Percentiles rank a stretch among this genome's conserved stretches.
Evolutionary conservation across 1,140 invertebrate species (phyloP).

Genomic region (Drosophila truncata): DNA sequence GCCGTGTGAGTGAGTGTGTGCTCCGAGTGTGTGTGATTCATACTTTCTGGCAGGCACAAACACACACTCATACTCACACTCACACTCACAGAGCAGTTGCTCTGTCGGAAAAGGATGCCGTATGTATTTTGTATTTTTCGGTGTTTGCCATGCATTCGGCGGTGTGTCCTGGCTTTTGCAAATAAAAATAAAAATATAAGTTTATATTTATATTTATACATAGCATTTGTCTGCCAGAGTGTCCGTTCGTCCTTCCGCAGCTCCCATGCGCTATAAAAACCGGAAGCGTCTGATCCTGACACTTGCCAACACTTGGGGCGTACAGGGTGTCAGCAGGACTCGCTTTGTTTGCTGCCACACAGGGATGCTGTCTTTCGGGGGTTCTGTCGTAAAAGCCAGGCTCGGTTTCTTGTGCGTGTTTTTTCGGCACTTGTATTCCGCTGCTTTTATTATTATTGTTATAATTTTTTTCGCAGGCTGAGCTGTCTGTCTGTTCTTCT

Average conservation of each 20-base stretch:
- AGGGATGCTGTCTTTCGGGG: conserved; percentile 51
- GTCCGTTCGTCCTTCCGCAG: conserved; percentile 25
- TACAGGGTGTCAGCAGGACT: conserved; percentile 60
- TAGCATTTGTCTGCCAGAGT: conserved; percentile 66
- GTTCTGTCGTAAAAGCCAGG: conserved; percentile 65
- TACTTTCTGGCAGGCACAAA: conserved; percentile 35
- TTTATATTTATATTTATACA: conserved; percentile 83
- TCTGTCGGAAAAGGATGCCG: conserved; percentile 57
- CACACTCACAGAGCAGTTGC: conserved; percentile 13
- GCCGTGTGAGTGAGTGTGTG: conserved; percentile 48
- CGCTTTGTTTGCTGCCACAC: conserved; percentile 16
- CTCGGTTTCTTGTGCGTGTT: conserved; percentile 38
- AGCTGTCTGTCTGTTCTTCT: conserved; percentile 52
- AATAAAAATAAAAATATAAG: conserved; percentile 80
- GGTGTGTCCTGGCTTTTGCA: conserved; percentile 29
- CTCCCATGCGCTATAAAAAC: conserved; percentile 65
- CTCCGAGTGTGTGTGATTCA: conserved; percentile 55
- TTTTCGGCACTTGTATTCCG: conserved; percentile 67
- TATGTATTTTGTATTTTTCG: conserved; percentile 58
- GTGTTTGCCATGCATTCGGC: conserved; percentile 53
- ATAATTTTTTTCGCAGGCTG: conserved; percentile 57
- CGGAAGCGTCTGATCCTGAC: conserved; percentile 79
- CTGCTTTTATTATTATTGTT: conserved; percentile 81
- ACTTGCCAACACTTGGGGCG: conserved; percentile 80
- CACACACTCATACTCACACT: conserved; percentile 23